phyloP scores from a whole-genome alignment of 2,797 vertebrate genomes.

The Thalassophryne amazonica region DNA sequence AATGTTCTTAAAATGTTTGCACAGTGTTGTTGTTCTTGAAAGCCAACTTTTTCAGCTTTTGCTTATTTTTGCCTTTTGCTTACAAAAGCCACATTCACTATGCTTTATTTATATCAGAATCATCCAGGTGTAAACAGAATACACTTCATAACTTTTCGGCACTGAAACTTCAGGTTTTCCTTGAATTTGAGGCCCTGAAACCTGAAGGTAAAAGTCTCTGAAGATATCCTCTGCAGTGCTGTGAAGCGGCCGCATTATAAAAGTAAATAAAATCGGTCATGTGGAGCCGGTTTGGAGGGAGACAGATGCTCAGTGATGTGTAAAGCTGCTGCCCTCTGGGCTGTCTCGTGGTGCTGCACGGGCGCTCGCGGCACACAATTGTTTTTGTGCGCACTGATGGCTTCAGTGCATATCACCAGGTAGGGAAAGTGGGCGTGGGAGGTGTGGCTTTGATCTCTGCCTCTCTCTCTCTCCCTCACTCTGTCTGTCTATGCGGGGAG shows the following conservation, averaged over 20 bases:
- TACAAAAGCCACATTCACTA: too few species aligned
- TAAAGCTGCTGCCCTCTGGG: conserved; percentile 45
- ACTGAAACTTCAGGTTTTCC: conserved; percentile 10
- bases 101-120: too few species aligned
- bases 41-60: too few species aligned
- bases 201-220: neutral
- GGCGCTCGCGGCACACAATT: conserved; percentile 26
- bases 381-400: conserved; percentile 36
- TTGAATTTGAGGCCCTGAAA: neutral
- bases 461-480: too few species aligned
- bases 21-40: too few species aligned
- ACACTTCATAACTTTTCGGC: too few species aligned
- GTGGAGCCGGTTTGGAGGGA: conserved; percentile 24
- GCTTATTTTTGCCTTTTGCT: too few species aligned
- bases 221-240: conserved; percentile 11
- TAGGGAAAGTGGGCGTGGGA: conserved; percentile 50
- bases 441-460: conserved; percentile 53
- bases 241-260: neutral
- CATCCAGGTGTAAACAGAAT: too few species aligned
- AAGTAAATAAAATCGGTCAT: conserved; percentile 19
- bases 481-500: conserved; percentile 53
- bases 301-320: conserved; percentile 26
- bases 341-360: conserved; percentile 52
- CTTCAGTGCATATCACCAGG: conserved; percentile 46
- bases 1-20: too few species aligned